A percentile compares a stretch with the other conserved stretches of the same genome.
These are phyloP conservation scores for Melipona quadrifasciata DNA, from an alignment of 1,140 invertebrate species.

Conservation along the genomic window DNA sequence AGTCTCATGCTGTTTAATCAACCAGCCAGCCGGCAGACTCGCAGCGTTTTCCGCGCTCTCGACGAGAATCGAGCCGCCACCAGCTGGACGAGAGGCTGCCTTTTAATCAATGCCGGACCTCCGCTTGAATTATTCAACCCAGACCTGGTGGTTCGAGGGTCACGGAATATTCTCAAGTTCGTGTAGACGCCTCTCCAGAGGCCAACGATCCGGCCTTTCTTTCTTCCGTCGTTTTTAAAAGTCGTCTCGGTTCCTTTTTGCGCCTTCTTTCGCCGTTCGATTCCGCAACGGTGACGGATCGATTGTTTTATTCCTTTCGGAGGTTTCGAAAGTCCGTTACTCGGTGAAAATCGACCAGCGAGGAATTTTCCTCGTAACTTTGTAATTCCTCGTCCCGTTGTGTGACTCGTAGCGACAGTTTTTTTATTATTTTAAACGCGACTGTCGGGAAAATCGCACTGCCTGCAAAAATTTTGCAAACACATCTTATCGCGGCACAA, in stretches of 20 bases:
- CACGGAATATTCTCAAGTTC: slow-evolving; percentile 48
- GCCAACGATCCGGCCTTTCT: slow-evolving; percentile 3
- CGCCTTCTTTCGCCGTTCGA: not conserved
- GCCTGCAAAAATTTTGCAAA: no score
- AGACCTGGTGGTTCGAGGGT: slow-evolving; percentile 35
- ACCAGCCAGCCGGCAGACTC: not conserved
- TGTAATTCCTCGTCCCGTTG: no score
- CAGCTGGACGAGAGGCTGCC: slow-evolving; percentile 15
- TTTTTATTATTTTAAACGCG: no score
- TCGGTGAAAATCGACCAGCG: no score
- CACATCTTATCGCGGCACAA: no score
- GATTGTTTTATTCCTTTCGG: not conserved
- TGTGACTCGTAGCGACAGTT: no score
- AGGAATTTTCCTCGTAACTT: no score
- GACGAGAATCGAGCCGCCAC: slow-evolving; percentile 22
- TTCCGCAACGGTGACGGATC: no score
- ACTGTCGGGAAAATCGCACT: no score
- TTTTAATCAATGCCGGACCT: slow-evolving; percentile 56
- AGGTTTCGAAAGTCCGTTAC: not conserved
- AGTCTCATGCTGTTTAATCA: slow-evolving; percentile 24
- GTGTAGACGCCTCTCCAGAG: slow-evolving; percentile 17
- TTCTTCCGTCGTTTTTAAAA: not conserved
- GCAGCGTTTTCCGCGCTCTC: slow-evolving; percentile 21
- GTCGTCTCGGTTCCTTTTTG: not conserved
- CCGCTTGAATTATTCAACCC: slow-evolving; percentile 52